phyloP scores from a whole-genome alignment of 2,797 vertebrate genomes.

The Premnoplex brunnescens region DNA sequence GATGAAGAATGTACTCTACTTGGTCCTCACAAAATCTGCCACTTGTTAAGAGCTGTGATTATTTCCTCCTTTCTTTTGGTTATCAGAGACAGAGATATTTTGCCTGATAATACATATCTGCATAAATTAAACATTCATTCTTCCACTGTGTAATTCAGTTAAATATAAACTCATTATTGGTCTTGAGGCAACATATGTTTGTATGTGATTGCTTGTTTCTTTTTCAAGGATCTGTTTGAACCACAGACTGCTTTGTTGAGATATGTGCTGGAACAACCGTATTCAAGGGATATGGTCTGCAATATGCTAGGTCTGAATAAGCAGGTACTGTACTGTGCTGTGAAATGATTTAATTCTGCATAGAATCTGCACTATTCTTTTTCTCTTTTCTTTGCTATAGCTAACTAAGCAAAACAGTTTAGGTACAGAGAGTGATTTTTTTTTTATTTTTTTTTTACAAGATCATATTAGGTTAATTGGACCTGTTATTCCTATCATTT shows the following conservation, averaged over 20 bases:
- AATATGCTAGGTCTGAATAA: slow-evolving; percentile 99
- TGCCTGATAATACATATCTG: background rate
- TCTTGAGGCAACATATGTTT: slow-evolving; percentile 57
- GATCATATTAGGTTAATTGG: slow-evolving; percentile 70
- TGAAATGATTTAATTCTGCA: slow-evolving; percentile 44
- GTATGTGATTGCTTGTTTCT: slow-evolving; percentile 60
- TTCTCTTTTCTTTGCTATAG: slow-evolving; percentile 79
- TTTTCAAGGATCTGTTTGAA: slow-evolving; percentile 94
- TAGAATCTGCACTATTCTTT: slow-evolving; percentile 79
- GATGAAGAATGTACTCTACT: background rate
- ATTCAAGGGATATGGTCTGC: slow-evolving; percentile 99
- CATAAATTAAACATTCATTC: background rate
- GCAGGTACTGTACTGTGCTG: slow-evolving; percentile 87
- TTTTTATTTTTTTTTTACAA: slow-evolving; percentile 16
- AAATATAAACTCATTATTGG: background rate
- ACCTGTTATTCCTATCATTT: slow-evolving; percentile 71
- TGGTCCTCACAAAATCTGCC: background rate
- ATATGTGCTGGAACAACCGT: slow-evolving; percentile 97
- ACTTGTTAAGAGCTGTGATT: background rate
- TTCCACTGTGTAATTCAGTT: background rate
- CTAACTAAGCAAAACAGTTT: slow-evolving; percentile 83
- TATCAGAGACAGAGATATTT: background rate
- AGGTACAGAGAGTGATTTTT: slow-evolving; percentile 66
- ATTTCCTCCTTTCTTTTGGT: background rate
- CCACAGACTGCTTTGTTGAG: slow-evolving; percentile 96